Evolutionary conservation across 2,113 vertebrate genomes (phyloP), one percentile per base, ranked within the genome.

Genomic region (Scophthalmus maximus): DNA sequence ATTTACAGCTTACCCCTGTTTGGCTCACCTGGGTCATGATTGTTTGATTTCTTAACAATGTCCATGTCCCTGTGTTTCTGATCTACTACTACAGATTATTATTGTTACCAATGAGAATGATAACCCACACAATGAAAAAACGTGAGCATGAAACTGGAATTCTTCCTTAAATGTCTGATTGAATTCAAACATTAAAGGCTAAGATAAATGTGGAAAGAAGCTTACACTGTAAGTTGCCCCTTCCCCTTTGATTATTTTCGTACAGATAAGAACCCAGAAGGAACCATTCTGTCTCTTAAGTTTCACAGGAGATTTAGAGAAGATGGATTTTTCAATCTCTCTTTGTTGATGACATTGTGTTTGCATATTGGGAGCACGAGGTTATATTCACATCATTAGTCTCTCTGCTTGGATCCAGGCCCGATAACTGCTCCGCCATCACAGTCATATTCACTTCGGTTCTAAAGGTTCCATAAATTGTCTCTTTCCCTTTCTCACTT

Each of bases 401-500:
- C 81, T 88, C 89, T 73, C 75, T 68, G 72, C 82, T 84, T 87
- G 79, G 84, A 84, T 86, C 69, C 79, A 6, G 68, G 59, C 61
- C 79, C 61, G 66, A 68, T 79, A 81, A 78, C 79, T 47, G 51
- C 59, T 55, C 53, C n/a, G 34, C 68, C 65, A 65, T 71, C 71
- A 29, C 61, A 59, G 58, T 60, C 55, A 57, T 2, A 77, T 72
- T 87, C 73, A 67, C 73, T 68, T 64, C 22, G 27, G 52, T 76
- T 85, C 53, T 79, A 76, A 87, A 79, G 83, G 74, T 81, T 87
- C 79, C 22, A 76, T 73, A 83, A 88, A 87, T 81, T 80, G 65
- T 86, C 55, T 85, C 61, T 58, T 55, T 76, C 18, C 25, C 50
- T 66, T 70, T 25, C 47, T 47, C 63, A 3, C 74, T 72, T 36